Conservation (phyloP, 2,113 vertebrate genomes). For the Ciconia stormi region DNA sequence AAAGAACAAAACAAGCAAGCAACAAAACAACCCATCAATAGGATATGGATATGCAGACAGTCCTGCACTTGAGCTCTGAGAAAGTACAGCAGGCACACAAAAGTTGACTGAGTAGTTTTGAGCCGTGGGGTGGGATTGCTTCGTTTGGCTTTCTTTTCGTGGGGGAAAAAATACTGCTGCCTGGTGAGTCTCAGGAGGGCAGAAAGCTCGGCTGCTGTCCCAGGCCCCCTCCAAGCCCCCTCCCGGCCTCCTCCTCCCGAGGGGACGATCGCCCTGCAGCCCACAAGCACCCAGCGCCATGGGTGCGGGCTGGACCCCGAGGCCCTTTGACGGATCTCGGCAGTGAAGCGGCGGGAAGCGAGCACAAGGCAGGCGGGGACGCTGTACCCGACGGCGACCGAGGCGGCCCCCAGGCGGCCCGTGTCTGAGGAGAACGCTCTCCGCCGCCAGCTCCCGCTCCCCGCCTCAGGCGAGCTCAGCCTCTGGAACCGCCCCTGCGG, state of each 20-base stretch:
- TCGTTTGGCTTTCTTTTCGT: rapidly evolving
- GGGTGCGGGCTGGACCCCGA: rapidly evolving
- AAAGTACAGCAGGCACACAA: rapidly evolving
- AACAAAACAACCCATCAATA: background rate
- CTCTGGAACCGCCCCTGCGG: rapidly evolving
- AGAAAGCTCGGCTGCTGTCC: no score
- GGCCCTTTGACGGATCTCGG: rapidly evolving
- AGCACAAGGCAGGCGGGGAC: rapidly evolving
- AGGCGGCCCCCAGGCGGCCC: no score
- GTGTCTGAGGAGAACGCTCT: rapidly evolving
- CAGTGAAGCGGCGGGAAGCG: rapidly evolving
- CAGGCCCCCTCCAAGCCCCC: no score
- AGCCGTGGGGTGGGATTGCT: rapidly evolving
- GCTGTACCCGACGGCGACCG: no score
- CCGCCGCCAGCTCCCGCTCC: rapidly evolving
- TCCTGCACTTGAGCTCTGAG: background rate
- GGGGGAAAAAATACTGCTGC: rapidly evolving
- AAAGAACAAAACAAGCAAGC: background rate
- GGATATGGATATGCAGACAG: background rate
- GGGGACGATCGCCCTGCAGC: rapidly evolving
- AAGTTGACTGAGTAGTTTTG: rapidly evolving
- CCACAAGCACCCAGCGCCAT: no score
- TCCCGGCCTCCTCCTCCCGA: no score
- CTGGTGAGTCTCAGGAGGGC: rapidly evolving
- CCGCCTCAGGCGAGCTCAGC: rapidly evolving